Conservation (phyloP, 2,888 invertebrate species). For the Lucinisca nassula region DNA sequence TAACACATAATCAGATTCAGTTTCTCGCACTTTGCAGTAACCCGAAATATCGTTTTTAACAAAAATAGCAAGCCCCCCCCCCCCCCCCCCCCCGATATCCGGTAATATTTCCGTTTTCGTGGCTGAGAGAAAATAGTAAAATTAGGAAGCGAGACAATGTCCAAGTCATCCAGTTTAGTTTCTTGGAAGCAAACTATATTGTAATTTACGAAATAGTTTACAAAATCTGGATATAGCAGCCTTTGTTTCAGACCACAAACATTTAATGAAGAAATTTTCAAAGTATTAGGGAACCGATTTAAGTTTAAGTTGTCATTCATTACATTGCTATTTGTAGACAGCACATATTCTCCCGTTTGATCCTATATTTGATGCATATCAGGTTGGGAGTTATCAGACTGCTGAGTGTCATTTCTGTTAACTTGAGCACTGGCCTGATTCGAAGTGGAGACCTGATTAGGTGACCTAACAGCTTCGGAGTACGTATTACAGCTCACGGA, state of each 20-base stretch:
- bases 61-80: neutral
- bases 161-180: neutral
- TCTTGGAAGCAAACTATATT: neutral
- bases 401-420: too few relatives aligned
- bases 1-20: neutral
- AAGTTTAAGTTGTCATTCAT: too few relatives aligned
- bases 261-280: too few relatives aligned
- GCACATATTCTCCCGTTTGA: too few relatives aligned
- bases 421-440: too few relatives aligned
- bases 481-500: too few relatives aligned
- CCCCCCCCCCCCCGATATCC: neutral
- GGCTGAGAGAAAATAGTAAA: neutral
- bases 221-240: constrained; percentile 12
- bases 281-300: too few relatives aligned
- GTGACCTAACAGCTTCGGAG: too few relatives aligned
- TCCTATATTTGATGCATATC: too few relatives aligned
- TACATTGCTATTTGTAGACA: too few relatives aligned
- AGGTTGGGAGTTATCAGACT: too few relatives aligned
- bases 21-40: neutral
- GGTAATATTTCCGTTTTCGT: neutral
- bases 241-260: constrained; percentile 25
- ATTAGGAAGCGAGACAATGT: neutral
- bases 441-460: too few relatives aligned
- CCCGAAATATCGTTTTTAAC: neutral
- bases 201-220: neutral